Evolutionary conservation across 2,113 vertebrate species (phyloP).

Genomic region (Strigops habroptila): DNA sequence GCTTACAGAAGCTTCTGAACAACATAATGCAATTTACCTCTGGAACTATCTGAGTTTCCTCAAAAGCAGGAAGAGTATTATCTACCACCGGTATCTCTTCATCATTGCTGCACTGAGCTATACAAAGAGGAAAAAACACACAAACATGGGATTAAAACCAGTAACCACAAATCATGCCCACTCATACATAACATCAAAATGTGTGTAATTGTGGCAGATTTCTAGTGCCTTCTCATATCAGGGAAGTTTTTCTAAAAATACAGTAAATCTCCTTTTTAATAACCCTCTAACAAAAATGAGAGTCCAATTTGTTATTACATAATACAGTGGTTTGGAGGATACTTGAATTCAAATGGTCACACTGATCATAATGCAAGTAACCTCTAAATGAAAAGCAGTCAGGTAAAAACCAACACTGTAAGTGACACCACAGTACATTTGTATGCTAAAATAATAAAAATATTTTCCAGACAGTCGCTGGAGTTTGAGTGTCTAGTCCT

Average conservation of each 20-base stretch:
- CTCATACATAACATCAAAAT: neutral
- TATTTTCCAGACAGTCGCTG: neutral
- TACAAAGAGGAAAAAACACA: neutral
- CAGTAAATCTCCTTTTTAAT: neutral
- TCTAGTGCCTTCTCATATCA: neutral
- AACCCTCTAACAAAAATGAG: neutral
- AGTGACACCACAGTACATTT: neutral
- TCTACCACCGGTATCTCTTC: slow-evolving; percentile 52
- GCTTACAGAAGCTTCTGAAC: neutral
- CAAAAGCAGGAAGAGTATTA: slow-evolving; percentile 39
- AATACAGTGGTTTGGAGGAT: neutral
- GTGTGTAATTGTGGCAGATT: neutral
- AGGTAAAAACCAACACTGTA: neutral
- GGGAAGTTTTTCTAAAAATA: neutral
- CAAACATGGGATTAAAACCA: neutral
- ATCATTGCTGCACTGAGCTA: slow-evolving; percentile 64
- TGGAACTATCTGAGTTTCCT: slow-evolving; percentile 47
- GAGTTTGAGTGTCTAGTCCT: neutral
- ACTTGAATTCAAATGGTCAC: neutral
- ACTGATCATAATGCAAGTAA: neutral
- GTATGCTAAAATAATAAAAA: neutral
- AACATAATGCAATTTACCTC: slow-evolving; percentile 70
- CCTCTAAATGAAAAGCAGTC: neutral
- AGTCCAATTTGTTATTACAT: neutral
- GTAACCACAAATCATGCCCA: neutral